phyloP scores from a whole-genome alignment of 2,113 vertebrate genomes.

The Athene noctua region DNA sequence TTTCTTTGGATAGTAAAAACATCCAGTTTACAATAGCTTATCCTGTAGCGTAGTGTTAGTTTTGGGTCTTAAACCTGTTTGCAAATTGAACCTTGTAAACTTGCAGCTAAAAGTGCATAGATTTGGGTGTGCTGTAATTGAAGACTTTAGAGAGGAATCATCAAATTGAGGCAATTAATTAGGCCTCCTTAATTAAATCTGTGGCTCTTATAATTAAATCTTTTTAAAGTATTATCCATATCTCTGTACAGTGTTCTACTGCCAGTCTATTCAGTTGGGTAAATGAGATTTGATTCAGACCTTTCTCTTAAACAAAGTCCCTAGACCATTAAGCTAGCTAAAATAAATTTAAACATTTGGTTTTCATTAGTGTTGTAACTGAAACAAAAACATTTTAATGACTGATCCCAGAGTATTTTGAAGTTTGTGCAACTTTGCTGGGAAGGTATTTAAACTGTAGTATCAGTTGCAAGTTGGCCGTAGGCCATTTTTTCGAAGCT shows the following conservation, averaged over 20 bases:
- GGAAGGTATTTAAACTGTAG: conserved; percentile 71
- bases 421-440: conserved; percentile 74
- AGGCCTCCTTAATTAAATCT: conserved; percentile 56
- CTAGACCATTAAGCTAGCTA: conserved; percentile 61
- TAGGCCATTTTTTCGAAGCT: conserved; percentile 62
- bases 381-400: conserved; percentile 80
- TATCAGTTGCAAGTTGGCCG: conserved; percentile 75
- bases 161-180: conserved; percentile 35
- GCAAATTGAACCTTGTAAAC: not conserved
- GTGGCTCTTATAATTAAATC: conserved; percentile 31
- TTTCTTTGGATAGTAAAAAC: not conserved
- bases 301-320: conserved; percentile 64
- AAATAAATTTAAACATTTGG: conserved; percentile 76
- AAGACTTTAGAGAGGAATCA: conserved; percentile 17
- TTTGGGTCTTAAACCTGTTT: not conserved
- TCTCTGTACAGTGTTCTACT: not conserved
- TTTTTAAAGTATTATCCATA: conserved; percentile 22
- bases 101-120: not conserved
- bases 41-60: not conserved
- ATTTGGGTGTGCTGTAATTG: not conserved
- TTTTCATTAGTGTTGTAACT: conserved; percentile 75
- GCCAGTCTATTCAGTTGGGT: conserved; percentile 49
- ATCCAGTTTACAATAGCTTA: not conserved
- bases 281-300: conserved; percentile 53
- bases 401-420: conserved; percentile 74